Percentiles rank a stretch among this genome's conserved stretches.
phyloP scores from a whole-genome alignment of 2,113 vertebrate genomes.

The Geococcyx californianus region DNA sequence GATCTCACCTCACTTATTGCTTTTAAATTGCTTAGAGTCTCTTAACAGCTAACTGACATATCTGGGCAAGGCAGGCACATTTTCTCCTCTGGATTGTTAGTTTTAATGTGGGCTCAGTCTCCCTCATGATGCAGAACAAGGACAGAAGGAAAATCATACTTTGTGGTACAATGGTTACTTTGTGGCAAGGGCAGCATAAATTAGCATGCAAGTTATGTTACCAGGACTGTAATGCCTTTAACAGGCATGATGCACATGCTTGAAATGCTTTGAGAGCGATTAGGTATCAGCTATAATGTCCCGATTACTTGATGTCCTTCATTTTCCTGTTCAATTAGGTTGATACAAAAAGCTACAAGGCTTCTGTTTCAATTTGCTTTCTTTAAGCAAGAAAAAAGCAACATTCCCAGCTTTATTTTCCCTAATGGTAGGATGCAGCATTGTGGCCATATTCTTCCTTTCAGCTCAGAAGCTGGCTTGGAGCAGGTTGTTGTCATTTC shows the following conservation, averaged over 20 bases:
- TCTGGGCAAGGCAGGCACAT: neutral
- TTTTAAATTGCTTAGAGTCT: neutral
- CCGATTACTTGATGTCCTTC: neutral
- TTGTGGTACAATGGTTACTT: neutral
- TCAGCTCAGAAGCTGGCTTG: neutral
- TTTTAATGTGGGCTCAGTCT: neutral
- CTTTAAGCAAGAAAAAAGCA: neutral
- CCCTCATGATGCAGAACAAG: neutral
- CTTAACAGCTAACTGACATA: neutral
- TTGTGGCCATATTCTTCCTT: neutral
- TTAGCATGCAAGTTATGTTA: neutral
- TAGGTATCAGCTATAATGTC: neutral
- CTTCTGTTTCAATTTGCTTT: neutral
- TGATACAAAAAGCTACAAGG: neutral
- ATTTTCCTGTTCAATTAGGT: neutral
- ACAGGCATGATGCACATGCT: neutral
- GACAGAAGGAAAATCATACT: neutral
- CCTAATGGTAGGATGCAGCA: neutral
- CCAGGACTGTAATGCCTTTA: neutral
- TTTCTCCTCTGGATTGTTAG: neutral
- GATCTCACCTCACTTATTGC: neutral
- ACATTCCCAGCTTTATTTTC: neutral
- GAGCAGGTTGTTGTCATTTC: neutral
- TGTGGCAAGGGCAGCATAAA: neutral
- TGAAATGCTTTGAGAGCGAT: slow-evolving; percentile 14